These are phyloP conservation scores for Tyto alba DNA, from an alignment of 2,113 vertebrate genomes.

Conservation along the genomic window DNA sequence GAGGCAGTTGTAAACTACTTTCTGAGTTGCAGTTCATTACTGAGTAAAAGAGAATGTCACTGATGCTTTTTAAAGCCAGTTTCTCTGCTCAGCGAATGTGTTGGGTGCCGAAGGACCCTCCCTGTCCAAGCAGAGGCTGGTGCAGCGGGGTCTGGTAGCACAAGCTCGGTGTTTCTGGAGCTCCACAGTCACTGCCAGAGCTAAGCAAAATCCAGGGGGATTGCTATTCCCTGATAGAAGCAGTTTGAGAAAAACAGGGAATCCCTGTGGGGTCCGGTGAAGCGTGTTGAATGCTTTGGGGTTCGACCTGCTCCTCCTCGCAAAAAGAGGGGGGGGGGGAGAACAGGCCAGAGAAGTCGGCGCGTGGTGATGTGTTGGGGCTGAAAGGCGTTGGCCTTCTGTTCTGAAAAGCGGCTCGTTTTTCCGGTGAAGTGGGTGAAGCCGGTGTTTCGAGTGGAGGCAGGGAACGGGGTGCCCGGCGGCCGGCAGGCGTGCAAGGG, in stretches of 20 bases:
- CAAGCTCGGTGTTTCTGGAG: neutral
- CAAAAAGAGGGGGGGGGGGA: neutral
- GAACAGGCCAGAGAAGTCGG: neutral
- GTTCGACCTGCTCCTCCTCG: neutral
- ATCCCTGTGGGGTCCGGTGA: neutral
- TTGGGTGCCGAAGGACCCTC: neutral
- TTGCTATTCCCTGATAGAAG: neutral
- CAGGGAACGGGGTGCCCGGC: neutral
- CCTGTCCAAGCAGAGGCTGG: too few species aligned
- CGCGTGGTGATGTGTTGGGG: too few species aligned
- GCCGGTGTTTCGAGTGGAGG: neutral
- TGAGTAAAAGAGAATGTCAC: neutral
- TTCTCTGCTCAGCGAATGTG: neutral
- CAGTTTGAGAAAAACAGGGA: neutral
- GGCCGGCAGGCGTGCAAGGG: too few species aligned
- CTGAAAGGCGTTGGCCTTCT: neutral
- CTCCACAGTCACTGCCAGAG: neutral
- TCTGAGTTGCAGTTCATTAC: neutral
- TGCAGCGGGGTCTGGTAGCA: fast-evolving
- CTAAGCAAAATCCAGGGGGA: fast-evolving
- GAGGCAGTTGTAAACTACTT: neutral
- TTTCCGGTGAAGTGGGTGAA: neutral
- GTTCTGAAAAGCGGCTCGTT: neutral
- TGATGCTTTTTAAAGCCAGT: neutral
- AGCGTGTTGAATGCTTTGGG: neutral